Evolutionary conservation across 2,888 invertebrate species (phyloP).

Genomic region (Cistogaster globosa): DNA sequence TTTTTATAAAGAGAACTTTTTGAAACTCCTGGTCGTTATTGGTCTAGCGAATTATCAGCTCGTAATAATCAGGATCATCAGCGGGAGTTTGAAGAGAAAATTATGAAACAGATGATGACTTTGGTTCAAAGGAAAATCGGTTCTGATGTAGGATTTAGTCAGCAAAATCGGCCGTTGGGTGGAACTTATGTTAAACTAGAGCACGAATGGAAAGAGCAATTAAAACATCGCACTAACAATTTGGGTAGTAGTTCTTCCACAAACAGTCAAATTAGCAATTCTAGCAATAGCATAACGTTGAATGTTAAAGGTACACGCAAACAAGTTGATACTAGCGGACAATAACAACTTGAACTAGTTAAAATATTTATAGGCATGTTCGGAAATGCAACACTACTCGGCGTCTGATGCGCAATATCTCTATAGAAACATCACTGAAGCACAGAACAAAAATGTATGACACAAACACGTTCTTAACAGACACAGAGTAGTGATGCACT

Average conservation of each 20-base stretch:
- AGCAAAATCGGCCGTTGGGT: constrained; percentile 82
- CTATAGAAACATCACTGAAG: too few relatives aligned
- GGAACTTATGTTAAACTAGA: constrained; percentile 90
- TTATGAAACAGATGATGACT: constrained; percentile 84
- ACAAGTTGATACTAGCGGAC: constrained; percentile 35
- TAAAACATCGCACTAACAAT: constrained; percentile 76
- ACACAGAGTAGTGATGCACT: too few relatives aligned
- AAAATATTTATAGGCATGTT: background rate
- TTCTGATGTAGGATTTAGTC: constrained; percentile 76
- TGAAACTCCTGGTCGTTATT: constrained; percentile 85
- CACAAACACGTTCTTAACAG: too few relatives aligned
- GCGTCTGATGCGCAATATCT: too few relatives aligned
- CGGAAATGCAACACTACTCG: too few relatives aligned
- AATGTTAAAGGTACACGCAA: constrained; percentile 56
- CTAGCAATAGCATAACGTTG: constrained; percentile 23
- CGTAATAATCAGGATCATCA: constrained; percentile 95
- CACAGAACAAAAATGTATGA: too few relatives aligned
- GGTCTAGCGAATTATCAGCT: constrained; percentile 90
- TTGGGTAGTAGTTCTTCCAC: constrained; percentile 13
- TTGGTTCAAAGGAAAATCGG: constrained; percentile 81
- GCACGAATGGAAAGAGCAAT: constrained; percentile 89
- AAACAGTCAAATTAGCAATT: constrained; percentile 6
- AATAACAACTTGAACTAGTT: background rate
- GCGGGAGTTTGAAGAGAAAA: constrained; percentile 91
- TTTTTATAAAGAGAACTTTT: constrained; percentile 61